phyloP scores from a whole-genome alignment of 2,888 invertebrate species.

The Lithophane semibrunnea region DNA sequence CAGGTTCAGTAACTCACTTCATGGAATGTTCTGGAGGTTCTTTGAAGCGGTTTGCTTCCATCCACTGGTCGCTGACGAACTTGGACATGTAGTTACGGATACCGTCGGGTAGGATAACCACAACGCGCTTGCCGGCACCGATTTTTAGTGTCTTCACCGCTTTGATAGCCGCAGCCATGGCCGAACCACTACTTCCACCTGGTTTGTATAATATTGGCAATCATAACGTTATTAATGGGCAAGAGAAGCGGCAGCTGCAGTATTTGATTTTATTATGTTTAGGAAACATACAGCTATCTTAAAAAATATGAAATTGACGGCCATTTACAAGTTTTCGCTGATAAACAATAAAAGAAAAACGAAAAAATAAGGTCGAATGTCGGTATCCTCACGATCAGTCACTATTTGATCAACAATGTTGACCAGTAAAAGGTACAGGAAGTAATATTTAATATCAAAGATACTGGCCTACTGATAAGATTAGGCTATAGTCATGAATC shows the following conservation, averaged over 20 bases:
- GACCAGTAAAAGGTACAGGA: constrained; percentile 18
- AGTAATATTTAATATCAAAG: constrained; percentile 12
- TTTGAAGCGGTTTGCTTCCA: constrained; percentile 89
- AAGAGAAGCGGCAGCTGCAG: not conserved
- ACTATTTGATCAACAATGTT: constrained; percentile 18
- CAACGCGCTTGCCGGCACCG: constrained; percentile 93
- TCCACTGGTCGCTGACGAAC: constrained; percentile 97
- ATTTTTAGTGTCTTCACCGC: constrained; percentile 90
- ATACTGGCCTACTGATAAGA: constrained; percentile 15
- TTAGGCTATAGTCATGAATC: constrained; percentile 14
- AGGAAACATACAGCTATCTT: not conserved
- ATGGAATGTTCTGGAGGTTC: constrained; percentile 67
- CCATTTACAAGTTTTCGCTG: not conserved
- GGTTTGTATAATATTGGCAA: not conserved
- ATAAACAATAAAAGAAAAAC: not conserved
- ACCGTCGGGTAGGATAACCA: constrained; percentile 96
- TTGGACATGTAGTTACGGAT: constrained; percentile 99
- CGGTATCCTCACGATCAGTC: not conserved
- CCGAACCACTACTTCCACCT: constrained; percentile 95
- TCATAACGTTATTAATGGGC: not conserved
- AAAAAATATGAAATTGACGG: not conserved
- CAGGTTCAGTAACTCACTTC: constrained; percentile 79
- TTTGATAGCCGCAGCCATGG: constrained; percentile 89
- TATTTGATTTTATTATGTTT: not conserved
- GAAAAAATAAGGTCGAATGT: not conserved